Evolutionary conservation across 2,797 vertebrate species (phyloP).

Genomic region (Merluccius polli): DNA sequence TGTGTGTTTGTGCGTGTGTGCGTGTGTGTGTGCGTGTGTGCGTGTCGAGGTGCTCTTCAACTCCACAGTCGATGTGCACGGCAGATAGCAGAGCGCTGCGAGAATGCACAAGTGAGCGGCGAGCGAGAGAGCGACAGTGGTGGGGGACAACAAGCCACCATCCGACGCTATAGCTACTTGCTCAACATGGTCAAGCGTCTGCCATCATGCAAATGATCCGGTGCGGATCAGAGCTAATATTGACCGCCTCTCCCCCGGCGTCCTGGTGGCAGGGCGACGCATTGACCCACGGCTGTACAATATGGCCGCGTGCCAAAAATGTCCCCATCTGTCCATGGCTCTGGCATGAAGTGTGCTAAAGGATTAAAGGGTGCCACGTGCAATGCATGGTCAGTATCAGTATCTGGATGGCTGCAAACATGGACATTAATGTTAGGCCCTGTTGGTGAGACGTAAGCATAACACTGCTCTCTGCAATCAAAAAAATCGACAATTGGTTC

Average conservation of each 20-base stretch:
- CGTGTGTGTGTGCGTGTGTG: slow-evolving; percentile 7
- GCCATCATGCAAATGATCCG: slow-evolving; percentile 30
- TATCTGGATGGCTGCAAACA: too few species aligned
- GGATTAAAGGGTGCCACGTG: not conserved
- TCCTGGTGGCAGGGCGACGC: slow-evolving; percentile 38
- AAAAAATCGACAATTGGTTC: too few species aligned
- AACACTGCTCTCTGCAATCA: too few species aligned
- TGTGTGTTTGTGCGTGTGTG: not conserved
- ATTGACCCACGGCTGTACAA: slow-evolving; percentile 40
- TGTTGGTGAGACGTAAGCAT: too few species aligned
- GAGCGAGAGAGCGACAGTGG: too few species aligned
- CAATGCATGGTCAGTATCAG: too few species aligned
- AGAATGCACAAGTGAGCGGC: too few species aligned
- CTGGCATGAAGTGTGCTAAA: slow-evolving; percentile 22
- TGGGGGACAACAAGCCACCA: too few species aligned
- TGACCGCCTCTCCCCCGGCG: slow-evolving; percentile 29
- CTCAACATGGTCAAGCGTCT: not conserved
- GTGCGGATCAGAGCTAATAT: slow-evolving; percentile 42
- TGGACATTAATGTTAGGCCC: too few species aligned
- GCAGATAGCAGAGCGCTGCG: too few species aligned
- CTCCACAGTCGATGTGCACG: too few species aligned
- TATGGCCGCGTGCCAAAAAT: slow-evolving; percentile 40
- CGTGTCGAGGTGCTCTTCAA: not conserved
- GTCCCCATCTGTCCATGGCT: slow-evolving; percentile 27
- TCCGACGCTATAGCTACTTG: too few species aligned